Evolutionary conservation across 2,888 invertebrate species (phyloP), one percentile per base, ranked within the genome.

Genomic region (Habrosyne pyritoides): DNA sequence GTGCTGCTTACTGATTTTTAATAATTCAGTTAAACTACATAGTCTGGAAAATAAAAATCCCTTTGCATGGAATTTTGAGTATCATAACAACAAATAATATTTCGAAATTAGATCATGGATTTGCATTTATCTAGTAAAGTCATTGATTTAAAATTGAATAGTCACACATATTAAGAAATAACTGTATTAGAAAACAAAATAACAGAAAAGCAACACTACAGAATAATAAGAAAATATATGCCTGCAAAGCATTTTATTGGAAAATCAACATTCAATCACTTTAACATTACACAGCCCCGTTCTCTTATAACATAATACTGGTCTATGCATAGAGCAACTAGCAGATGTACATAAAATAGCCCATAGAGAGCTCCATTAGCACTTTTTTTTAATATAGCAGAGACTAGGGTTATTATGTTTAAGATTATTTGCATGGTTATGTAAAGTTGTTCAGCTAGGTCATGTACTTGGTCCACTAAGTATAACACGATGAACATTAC

Each of bases 401-500:
- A 21, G 2, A 80, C 1, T 60, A 90, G 65, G 52, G 84, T 83
- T 10, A 74, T 0, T 10, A 79, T 1, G 57, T 74, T 84, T 4
- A 86, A 54, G 10, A 56, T 26, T 59, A 87, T 80, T 78, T 90
- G 86, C 48, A 77, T 36, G 1, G 71, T 21, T 55, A 91, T 64
- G 60, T 87, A 91, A 47, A 90, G 67, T 71, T 91, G 89, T 73
- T 91, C 91, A 3, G 89, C 89, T 64, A 87, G 63, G 63, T 84
- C 81, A 59, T 90, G 88, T 53, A 87, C 89, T 84, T 90, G 91
- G 66, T 91, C 91, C 83, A 89, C 89, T 77, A 91, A 76, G 71
- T 91, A 90, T 53, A 91, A 76, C 62, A 90, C 73, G 76, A 87
- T 62, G 78, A 90, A 89, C 75, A 90, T 85, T 56, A 88, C 53